Conservation (phyloP, 2,113 vertebrate species). For the Lepisosteus osseus region DNA sequence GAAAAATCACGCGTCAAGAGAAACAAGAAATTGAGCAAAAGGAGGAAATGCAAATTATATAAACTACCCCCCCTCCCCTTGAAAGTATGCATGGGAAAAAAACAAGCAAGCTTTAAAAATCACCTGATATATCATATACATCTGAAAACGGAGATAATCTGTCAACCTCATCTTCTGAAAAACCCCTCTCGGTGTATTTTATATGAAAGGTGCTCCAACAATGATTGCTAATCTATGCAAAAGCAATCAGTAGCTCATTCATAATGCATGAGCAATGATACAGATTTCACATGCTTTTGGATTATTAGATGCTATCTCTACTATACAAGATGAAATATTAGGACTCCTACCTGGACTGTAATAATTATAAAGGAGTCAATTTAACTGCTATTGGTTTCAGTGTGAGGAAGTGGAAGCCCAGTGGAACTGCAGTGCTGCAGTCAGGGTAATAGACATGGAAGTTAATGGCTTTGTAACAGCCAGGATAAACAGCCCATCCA, state of each 20-base stretch:
- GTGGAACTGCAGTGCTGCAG: too few species aligned
- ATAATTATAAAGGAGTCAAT: constrained; percentile 55
- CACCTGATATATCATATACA: constrained; percentile 52
- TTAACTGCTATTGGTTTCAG: too few species aligned
- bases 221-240: constrained; percentile 80
- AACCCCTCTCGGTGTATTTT: constrained; percentile 54
- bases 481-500: too few species aligned
- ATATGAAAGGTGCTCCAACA: constrained; percentile 65
- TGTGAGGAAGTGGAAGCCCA: too few species aligned
- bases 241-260: constrained; percentile 75
- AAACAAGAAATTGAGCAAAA: constrained; percentile 60
- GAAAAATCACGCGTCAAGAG: constrained; percentile 51
- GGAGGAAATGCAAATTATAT: constrained; percentile 50
- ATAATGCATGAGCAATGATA: constrained; percentile 76
- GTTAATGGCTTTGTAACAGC: too few species aligned
- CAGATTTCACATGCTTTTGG: constrained; percentile 68
- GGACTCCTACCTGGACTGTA: constrained; percentile 66
- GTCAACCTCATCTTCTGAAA: constrained; percentile 33
- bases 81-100: constrained; percentile 59
- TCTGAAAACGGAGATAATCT: constrained; percentile 55
- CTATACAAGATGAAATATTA: constrained; percentile 70
- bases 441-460: too few species aligned
- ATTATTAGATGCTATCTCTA: constrained; percentile 74
- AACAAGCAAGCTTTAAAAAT: constrained; percentile 38
- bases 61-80: constrained; percentile 39